Conservation (phyloP, 2,113 vertebrate genomes). For the Epinephelus moara region DNA sequence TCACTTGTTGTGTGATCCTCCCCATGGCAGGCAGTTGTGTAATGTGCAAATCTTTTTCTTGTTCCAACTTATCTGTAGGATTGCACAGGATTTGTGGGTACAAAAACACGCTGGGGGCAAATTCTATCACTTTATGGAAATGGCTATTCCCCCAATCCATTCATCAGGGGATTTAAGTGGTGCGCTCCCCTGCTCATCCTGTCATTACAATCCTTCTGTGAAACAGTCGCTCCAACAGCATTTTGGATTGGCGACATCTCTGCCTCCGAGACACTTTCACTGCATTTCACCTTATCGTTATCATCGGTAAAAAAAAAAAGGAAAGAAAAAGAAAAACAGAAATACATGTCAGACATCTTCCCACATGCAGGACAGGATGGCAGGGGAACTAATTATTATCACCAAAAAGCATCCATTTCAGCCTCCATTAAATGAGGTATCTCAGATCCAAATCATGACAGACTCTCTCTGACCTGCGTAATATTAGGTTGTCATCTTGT, state of each 20-base stretch:
- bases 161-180: conserved; percentile 64
- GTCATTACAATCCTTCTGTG: conserved; percentile 55
- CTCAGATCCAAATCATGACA: conserved; percentile 34
- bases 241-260: conserved; percentile 19
- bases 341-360: conserved; percentile 63
- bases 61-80: conserved; percentile 54
- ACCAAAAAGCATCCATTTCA: conserved; percentile 41
- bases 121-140: conserved; percentile 73
- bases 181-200: conserved; percentile 32
- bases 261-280: background rate
- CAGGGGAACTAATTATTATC: conserved; percentile 68
- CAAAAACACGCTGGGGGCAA: conserved; percentile 51
- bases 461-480: conserved; percentile 25
- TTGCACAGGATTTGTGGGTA: conserved; percentile 64
- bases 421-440: conserved; percentile 51
- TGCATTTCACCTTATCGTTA: conserved; percentile 34
- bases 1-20: conserved; percentile 35
- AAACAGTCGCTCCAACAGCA: conserved; percentile 21
- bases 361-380: conserved; percentile 61
- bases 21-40: conserved; percentile 32
- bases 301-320: conserved; percentile 33
- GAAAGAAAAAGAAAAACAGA: conserved; percentile 24
- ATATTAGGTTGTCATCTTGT: background rate
- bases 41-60: conserved; percentile 52
- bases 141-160: conserved; percentile 62